These are phyloP conservation scores for Melolontha melolontha DNA, from an alignment of 2,888 invertebrate species.

Conservation along the genomic window DNA sequence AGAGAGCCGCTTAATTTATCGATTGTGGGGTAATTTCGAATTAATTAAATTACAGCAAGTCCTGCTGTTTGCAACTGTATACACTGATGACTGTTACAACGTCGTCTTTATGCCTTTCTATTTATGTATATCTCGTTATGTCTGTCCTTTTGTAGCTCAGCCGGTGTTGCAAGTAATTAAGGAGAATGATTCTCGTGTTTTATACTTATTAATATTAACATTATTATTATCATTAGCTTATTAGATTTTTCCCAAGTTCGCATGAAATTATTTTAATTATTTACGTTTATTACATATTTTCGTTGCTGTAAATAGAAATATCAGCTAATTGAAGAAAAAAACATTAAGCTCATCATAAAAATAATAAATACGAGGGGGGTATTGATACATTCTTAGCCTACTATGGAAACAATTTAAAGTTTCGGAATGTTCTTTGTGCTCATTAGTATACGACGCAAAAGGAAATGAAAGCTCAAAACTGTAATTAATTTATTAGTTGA, in stretches of 20 bases:
- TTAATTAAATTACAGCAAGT: constrained; percentile 32
- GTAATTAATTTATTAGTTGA: no score
- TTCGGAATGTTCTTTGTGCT: no score
- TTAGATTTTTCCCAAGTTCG: not conserved
- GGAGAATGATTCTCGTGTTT: constrained; percentile 15
- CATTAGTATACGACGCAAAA: no score
- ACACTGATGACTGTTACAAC: no score
- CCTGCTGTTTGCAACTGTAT: constrained; percentile 8
- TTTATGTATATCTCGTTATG: constrained; percentile 12
- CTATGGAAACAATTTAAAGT: no score
- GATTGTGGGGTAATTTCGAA: constrained; percentile 38
- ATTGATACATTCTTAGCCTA: no score
- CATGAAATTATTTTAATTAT: constrained; percentile 28
- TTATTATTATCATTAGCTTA: not conserved
- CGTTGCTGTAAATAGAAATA: constrained; percentile 16
- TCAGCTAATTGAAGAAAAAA: constrained; percentile 1
- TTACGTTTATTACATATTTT: constrained; percentile 8
- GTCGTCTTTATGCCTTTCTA: not conserved
- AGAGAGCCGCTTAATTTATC: constrained; percentile 36
- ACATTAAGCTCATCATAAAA: no score
- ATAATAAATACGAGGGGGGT: no score
- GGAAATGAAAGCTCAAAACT: no score
- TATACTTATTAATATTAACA: constrained; percentile 13
- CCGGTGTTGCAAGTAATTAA: constrained; percentile 7
- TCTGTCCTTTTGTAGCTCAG: not conserved